phyloP scores from a whole-genome alignment of 2,797 vertebrate species.

The Knipowitschia caucasica region DNA sequence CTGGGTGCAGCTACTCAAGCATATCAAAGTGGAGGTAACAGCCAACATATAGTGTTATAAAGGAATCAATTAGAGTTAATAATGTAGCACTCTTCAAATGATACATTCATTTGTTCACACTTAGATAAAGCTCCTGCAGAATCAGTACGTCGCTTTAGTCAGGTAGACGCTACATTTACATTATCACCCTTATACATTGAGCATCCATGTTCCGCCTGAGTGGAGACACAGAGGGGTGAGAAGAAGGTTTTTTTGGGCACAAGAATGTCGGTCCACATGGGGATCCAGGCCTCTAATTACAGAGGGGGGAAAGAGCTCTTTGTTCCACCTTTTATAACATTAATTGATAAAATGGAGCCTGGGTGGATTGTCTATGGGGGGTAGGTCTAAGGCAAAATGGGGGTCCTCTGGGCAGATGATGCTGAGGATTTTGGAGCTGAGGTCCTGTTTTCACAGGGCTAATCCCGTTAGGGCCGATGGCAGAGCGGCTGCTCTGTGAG shows the following conservation, averaged over 20 bases:
- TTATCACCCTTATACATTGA: conserved; percentile 69
- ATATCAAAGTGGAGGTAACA: conserved; percentile 61
- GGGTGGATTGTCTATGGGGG: conserved; percentile 52
- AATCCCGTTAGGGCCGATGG: conserved; percentile 74
- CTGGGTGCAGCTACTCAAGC: conserved; percentile 34
- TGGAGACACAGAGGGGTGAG: conserved; percentile 36
- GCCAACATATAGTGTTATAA: conserved; percentile 68
- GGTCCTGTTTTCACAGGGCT: conserved; percentile 67
- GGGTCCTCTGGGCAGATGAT: conserved; percentile 60
- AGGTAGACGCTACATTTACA: conserved; percentile 64
- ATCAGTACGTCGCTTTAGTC: conserved; percentile 47
- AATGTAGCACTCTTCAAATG: conserved; percentile 72
- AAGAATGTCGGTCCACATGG: conserved; percentile 69
- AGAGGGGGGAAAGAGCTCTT: conserved; percentile 73
- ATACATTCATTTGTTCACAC: conserved; percentile 71
- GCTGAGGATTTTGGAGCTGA: conserved; percentile 46
- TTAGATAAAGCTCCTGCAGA: conserved; percentile 65
- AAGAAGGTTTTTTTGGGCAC: conserved; percentile 66
- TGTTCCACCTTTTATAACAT: conserved; percentile 82
- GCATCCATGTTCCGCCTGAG: conserved; percentile 60
- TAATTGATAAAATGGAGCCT: conserved; percentile 78
- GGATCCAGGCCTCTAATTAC: conserved; percentile 79
- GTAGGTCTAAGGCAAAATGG: conserved; percentile 29
- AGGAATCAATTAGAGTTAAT: conserved; percentile 76
- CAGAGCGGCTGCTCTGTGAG: conserved; percentile 34